Evolutionary conservation across 2,797 vertebrate genomes (phyloP).

Genomic region (Takifugu rubripes): DNA sequence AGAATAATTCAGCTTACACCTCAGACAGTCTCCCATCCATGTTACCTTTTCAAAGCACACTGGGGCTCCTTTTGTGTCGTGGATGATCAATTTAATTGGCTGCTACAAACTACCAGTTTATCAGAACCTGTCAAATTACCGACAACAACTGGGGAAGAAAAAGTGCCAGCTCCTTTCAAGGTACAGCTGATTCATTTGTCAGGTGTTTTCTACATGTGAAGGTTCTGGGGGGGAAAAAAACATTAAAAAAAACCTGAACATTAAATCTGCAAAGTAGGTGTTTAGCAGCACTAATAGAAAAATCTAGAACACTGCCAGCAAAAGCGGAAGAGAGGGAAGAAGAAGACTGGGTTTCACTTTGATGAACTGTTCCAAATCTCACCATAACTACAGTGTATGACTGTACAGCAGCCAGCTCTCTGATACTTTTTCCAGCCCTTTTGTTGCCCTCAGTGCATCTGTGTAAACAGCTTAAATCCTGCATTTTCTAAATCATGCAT

Average conservation of each 20-base stretch:
- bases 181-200: neutral
- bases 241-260: neutral
- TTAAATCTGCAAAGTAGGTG: neutral
- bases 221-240: neutral
- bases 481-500: slow-evolving; percentile 55
- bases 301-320: neutral
- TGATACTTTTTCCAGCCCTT: slow-evolving; percentile 19
- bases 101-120: too few species aligned
- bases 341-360: neutral
- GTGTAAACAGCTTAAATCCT: slow-evolving; percentile 47
- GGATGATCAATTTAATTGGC: neutral
- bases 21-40: neutral
- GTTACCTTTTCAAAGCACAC: neutral
- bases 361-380: slow-evolving; percentile 18
- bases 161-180: too few species aligned
- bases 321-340: neutral
- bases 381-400: neutral
- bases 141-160: too few species aligned
- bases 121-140: too few species aligned
- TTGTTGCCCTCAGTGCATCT: slow-evolving; percentile 35
- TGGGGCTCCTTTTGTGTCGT: neutral
- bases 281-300: neutral
- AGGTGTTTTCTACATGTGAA: neutral
- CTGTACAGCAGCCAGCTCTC: slow-evolving; percentile 11
- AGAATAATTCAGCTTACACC: slow-evolving; percentile 1